Percentiles rank a stretch among this genome's conserved stretches.
Conservation (phyloP, 1,140 invertebrate genomes). For the Laupala kohalensis region DNA sequence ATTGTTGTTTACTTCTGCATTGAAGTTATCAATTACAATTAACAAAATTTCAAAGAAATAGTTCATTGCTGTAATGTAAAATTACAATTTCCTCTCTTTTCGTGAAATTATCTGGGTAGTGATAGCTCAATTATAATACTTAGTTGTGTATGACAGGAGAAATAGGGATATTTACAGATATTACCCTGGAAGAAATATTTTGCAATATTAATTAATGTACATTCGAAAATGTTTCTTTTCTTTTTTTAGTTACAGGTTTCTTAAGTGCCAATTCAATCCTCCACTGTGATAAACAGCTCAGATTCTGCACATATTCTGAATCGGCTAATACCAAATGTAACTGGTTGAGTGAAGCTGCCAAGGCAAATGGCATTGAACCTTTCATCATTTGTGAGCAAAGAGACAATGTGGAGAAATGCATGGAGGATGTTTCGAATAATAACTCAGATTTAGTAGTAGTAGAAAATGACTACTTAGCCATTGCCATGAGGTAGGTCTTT, state of each 20-base stretch:
- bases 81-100: too few species aligned
- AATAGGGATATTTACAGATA: too few species aligned
- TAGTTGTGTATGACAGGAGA: too few species aligned
- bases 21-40: too few species aligned
- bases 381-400: conserved; percentile 50
- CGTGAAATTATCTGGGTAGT: too few species aligned
- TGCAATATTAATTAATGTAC: too few species aligned
- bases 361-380: conserved; percentile 56
- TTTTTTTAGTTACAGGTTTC: conserved; percentile 37
- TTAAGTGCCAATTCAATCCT: conserved; percentile 45
- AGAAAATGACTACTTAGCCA: conserved; percentile 38
- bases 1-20: too few species aligned
- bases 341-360: conserved; percentile 52
- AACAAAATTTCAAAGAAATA: too few species aligned
- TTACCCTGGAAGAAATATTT: too few species aligned
- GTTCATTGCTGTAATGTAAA: too few species aligned
- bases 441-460: conserved; percentile 50
- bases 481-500: not conserved
- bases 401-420: conserved; percentile 39
- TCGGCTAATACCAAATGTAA: conserved; percentile 55
- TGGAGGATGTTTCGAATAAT: conserved; percentile 42
- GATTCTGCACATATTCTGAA: conserved; percentile 46
- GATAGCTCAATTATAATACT: too few species aligned
- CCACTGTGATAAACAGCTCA: conserved; percentile 45
- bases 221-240: not conserved